Base-by-base conservation (phyloP, 2,113 vertebrate genomes). In the Oreochromis aureus region DNA sequence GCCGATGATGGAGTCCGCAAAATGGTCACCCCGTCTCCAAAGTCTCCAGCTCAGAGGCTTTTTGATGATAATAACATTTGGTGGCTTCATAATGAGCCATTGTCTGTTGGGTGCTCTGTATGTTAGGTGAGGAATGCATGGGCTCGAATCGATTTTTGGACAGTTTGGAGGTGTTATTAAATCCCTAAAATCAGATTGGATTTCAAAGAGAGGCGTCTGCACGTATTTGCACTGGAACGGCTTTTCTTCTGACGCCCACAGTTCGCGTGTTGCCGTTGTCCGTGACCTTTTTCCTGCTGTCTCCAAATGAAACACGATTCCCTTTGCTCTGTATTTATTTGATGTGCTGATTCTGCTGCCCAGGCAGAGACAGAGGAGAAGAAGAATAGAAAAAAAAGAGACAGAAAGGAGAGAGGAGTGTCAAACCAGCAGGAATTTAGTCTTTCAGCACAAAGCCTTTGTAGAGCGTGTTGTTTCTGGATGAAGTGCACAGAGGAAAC, bases 291-390 rank as follows among this genome's bases (percentile, higher is more conserved):
- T 94, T 69, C 89, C 88, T 82, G 54, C 94, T 51, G 88, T 93
- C 93, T 96, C 89, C 92, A 84, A 87, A 81, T 18, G 94, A 94
- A 96, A 95, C 91, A 86, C 89, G 86, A 93, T 82, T 92, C 92
- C 80, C 44, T 54, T 81, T 46, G 69, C 86, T 86, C 92, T 63
- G 91, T 95, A 93, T 96, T 95, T 95, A 96, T 96, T 95, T 96
- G 93, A 95, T 93, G 94, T 96, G 91, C 93, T 91, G 95, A 95
- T 96, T 95, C 91, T 89, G 89, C 94, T 90, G 92, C 93, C 82
- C 87, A 39, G 83, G 93, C 91, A 90, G 41, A 85, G 76, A 84
- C 82, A n/a, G 86, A 56, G 84, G 88, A 78, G 27, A 89, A 87
- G n/a, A 54, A 71, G 55, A 71, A 82, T 85, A 82, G 87, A 18